Evolutionary conservation across 2,797 vertebrate genomes (phyloP).

Genomic region (Periparus ater): DNA sequence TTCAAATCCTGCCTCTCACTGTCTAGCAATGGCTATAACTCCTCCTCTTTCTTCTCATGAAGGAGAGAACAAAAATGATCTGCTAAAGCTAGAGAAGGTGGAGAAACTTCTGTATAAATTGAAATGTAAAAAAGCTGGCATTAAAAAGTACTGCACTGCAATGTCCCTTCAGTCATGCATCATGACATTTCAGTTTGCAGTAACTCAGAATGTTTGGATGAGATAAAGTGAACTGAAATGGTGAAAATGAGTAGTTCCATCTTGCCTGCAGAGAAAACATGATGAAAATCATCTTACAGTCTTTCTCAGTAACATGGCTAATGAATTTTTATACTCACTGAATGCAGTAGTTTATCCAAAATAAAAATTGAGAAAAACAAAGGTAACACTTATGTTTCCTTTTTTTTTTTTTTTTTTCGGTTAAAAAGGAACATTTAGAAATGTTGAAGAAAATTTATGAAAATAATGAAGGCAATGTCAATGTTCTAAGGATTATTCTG

Average conservation of each 20-base stretch:
- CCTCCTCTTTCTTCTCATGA: background rate
- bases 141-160: background rate
- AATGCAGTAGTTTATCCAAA: background rate
- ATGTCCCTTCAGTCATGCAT: background rate
- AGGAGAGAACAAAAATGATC: background rate
- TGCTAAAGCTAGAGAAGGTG: background rate
- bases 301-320: background rate
- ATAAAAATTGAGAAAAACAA: background rate
- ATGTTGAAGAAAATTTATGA: background rate
- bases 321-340: background rate
- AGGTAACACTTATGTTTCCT: background rate
- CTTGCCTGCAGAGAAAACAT: background rate
- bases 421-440: background rate
- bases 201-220: background rate
- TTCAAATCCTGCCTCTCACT: background rate
- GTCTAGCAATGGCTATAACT: background rate
- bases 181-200: background rate
- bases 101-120: background rate
- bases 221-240: background rate
- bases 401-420: too few species aligned
- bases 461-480: background rate
- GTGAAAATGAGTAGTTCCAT: background rate
- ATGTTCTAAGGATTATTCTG: background rate
- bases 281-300: background rate
- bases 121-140: background rate